These are phyloP conservation scores for Macropus fuliginosus DNA, from an alignment of 2,797 vertebrate species.

Conservation along the genomic window DNA sequence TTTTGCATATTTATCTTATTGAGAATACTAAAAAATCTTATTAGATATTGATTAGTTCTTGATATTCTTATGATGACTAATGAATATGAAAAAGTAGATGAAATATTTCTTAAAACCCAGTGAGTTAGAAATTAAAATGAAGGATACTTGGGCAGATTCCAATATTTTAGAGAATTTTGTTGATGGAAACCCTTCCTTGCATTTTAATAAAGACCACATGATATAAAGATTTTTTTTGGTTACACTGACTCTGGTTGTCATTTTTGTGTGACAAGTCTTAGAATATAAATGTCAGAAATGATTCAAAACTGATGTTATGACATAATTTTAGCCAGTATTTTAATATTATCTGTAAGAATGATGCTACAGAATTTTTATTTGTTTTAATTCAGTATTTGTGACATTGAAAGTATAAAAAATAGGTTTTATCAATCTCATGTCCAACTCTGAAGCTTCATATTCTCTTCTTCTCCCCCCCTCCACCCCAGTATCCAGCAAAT, in stretches of 20 bases:
- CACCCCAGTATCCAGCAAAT: constrained; percentile 8
- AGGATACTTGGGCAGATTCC: not conserved
- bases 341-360: not conserved
- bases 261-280: constrained; percentile 24
- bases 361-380: not conserved
- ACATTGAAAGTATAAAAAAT: constrained; percentile 16
- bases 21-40: constrained; percentile 4
- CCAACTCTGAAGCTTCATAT: not conserved
- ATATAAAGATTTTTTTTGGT: constrained; percentile 5
- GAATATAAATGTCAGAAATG: not conserved
- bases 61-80: not conserved
- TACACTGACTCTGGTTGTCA: not conserved
- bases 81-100: constrained; percentile 17
- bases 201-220: constrained; percentile 49
- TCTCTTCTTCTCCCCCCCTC: too few species aligned
- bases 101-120: constrained; percentile 42
- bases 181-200: constrained; percentile 22
- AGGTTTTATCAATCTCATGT: constrained; percentile 47
- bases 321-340: constrained; percentile 23
- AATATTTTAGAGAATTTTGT: constrained; percentile 22
- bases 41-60: not conserved
- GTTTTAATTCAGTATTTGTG: constrained; percentile 22
- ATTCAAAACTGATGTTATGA: constrained; percentile 13
- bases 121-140: constrained; percentile 11
- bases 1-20: not conserved